A percentile compares a stretch with the other conserved stretches of the same genome.
Conservation (phyloP, 2,797 vertebrate genomes). For the Rhinatrema bivittatum region DNA sequence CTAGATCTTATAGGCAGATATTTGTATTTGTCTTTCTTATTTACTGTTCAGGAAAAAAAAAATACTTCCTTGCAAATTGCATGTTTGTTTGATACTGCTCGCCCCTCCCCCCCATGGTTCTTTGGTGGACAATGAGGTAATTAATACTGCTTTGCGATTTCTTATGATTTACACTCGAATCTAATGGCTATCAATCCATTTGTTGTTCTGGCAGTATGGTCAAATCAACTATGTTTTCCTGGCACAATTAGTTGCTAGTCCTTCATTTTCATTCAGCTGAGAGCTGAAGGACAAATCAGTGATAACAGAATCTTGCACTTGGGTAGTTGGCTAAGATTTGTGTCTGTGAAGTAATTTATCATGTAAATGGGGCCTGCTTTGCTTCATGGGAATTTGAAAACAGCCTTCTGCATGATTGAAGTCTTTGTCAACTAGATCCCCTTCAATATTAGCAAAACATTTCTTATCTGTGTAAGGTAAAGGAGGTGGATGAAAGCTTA, state of each 20-base stretch:
- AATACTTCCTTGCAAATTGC: too few species aligned
- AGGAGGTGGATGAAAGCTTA: too few species aligned
- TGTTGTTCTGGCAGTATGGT: conserved; percentile 24
- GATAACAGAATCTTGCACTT: conserved; percentile 61
- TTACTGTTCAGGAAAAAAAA: too few species aligned
- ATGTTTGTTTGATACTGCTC: too few species aligned
- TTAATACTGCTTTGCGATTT: conserved; percentile 42
- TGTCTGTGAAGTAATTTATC: conserved; percentile 62
- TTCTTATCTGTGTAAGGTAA: too few species aligned
- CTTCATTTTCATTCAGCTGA: conserved; percentile 54
- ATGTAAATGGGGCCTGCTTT: conserved; percentile 57
- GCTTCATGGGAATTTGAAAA: conserved; percentile 64
- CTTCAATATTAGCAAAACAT: too few species aligned
- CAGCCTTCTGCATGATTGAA: conserved; percentile 64
- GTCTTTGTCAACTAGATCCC: conserved; percentile 53
- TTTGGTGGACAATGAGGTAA: conserved; percentile 18
- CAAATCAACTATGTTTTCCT: conserved; percentile 56
- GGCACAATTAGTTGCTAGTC: conserved; percentile 55
- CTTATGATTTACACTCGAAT: conserved; percentile 26
- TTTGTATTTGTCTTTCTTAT: too few species aligned
- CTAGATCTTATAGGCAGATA: too few species aligned
- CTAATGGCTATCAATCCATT: conserved; percentile 23
- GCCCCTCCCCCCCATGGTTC: too few species aligned
- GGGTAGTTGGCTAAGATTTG: conserved; percentile 61
- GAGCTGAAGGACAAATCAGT: conserved; percentile 63